These are phyloP conservation scores for Chirona hameri DNA, from an alignment of 2,888 invertebrate genomes.

Conservation along the genomic window DNA sequence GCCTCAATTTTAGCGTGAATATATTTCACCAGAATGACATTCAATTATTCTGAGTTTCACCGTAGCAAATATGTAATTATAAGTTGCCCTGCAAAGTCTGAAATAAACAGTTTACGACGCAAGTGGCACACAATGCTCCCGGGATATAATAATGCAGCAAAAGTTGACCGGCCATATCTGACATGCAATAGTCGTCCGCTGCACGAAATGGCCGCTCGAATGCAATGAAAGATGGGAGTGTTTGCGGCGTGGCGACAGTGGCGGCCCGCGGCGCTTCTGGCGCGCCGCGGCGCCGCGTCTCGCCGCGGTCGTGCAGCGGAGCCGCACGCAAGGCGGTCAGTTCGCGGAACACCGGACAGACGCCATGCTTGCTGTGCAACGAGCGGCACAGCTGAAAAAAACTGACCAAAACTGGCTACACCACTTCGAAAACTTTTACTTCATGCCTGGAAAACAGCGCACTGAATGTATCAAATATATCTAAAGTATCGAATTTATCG, in stretches of 20 bases:
- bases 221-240: neutral
- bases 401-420: too few relatives aligned
- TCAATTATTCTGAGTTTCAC: constrained; percentile 27
- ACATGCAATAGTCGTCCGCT: constrained; percentile 27
- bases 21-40: constrained; percentile 29
- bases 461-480: too few relatives aligned
- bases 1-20: constrained; percentile 14
- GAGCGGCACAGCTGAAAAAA: too few relatives aligned
- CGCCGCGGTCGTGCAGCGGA: neutral
- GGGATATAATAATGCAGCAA: constrained; percentile 6
- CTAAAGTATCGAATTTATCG: too few relatives aligned
- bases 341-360: too few relatives aligned
- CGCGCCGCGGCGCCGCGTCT: neutral
- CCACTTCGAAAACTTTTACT: too few relatives aligned
- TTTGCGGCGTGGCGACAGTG: neutral
- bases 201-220: constrained; percentile 2
- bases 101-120: constrained; percentile 26
- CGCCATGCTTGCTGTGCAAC: too few relatives aligned
- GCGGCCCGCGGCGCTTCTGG: neutral
- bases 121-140: constrained; percentile 28
- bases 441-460: too few relatives aligned
- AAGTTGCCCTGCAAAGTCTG: constrained; percentile 13
- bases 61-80: constrained; percentile 27
- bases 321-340: too few relatives aligned
- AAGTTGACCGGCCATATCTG: neutral